Conservation (phyloP, 2,113 vertebrate genomes). For the Mastomys natalensis region DNA sequence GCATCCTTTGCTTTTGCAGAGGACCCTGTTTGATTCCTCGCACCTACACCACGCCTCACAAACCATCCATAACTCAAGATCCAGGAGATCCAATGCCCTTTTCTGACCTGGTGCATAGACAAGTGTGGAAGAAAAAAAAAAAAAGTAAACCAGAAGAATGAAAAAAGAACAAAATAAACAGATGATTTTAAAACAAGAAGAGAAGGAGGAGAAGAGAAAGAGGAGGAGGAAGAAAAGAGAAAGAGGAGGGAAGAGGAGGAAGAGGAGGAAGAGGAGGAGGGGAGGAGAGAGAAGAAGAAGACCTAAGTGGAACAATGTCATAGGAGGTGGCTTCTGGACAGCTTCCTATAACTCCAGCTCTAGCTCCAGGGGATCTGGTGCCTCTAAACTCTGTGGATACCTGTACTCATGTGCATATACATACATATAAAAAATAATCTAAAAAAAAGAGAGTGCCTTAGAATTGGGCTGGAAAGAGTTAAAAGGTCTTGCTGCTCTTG, state of each 20-base stretch:
- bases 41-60: not conserved
- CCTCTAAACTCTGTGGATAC: not conserved
- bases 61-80: not conserved
- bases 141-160: not conserved
- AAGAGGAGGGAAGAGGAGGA: too few relatives aligned
- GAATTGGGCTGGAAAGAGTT: not conserved
- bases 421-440: not conserved
- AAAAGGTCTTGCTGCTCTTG: not conserved
- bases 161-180: not conserved
- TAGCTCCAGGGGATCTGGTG: not conserved
- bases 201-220: too few relatives aligned
- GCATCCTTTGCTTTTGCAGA: not conserved
- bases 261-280: too few relatives aligned
- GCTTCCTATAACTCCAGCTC: not conserved
- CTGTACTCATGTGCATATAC: not conserved
- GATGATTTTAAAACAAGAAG: too few relatives aligned
- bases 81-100: not conserved
- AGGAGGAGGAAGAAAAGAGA: too few relatives aligned
- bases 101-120: not conserved
- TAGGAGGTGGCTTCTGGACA: not conserved
- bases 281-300: not conserved
- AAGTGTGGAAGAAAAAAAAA: not conserved
- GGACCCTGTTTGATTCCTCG: not conserved
- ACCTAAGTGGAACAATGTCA: not conserved
- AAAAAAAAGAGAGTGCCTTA: not conserved